A percentile compares a stretch with the other conserved stretches of the same genome.
phyloP scores from a whole-genome alignment of 2,113 vertebrate species.

The Mus musculus region DNA sequence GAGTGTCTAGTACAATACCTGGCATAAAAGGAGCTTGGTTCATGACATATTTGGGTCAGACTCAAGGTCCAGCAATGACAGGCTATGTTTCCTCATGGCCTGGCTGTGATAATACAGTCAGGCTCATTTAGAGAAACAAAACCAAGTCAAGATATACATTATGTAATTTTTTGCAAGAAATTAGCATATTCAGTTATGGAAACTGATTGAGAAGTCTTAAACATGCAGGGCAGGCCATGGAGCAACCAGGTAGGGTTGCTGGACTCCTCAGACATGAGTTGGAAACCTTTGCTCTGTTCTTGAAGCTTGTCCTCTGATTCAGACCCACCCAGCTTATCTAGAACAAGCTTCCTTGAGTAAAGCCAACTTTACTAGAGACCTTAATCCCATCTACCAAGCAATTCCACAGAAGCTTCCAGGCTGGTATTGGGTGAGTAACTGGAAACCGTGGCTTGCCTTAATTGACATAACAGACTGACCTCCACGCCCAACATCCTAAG shows the following conservation, averaged over 20 bases:
- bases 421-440: not conserved
- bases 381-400: not conserved
- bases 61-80: not conserved
- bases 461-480: not conserved
- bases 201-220: not conserved
- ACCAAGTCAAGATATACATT: not conserved
- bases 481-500: accelerated
- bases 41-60: not conserved
- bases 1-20: not conserved
- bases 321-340: not conserved
- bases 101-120: not conserved
- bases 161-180: not conserved
- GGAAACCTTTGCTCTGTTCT: not conserved
- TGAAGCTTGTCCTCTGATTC: not conserved
- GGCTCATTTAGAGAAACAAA: not conserved
- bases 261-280: not conserved
- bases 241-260: not conserved
- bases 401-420: not conserved
- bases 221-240: not conserved
- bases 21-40: not conserved
- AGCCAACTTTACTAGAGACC: not conserved
- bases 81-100: not conserved
- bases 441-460: not conserved
- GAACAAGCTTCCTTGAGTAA: not conserved
- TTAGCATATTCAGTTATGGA: not conserved